Base-by-base conservation (phyloP, 2,888 invertebrate species). In the Piscicola geometra region DNA sequence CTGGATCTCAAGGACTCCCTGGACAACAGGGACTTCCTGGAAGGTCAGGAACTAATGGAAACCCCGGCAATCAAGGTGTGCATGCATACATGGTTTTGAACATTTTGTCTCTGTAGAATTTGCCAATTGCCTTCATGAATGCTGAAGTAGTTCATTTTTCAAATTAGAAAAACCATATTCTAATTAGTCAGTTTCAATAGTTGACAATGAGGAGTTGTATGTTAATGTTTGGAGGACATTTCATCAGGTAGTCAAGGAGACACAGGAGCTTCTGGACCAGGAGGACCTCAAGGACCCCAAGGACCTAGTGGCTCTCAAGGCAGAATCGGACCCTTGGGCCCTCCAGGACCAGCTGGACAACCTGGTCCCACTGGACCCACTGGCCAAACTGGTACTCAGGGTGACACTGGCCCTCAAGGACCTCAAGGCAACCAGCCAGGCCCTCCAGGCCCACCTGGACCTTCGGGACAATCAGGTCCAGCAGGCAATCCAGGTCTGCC, bases 1-100 rank as follows among this genome's bases (percentile, higher is more conserved):
- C 77, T 9, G 76, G 76, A 21, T 28, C 3, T 30, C 67, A 28
- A 25, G 75, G 75, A 32, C 1, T 71, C 83, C 83, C 84, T 83
- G 76, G 76, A 1, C 41, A 32, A 30, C 50, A 47, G 5, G 76
- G 76, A 25, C n/a, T 36, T 1, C 64, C 66, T 1, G 76, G 76
- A 30, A 2, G 32, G 21, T 41, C 25, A n/a, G 76, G 76, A 18
- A 1, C 66, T 35, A 41, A 35, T n/a, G 76, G 76, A 64, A 32
- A n/a, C 50, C 33, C 18, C 12, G 50, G 75, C 5, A n/a, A 28
- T 9, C 47, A 35, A 74, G 74, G 74, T 25, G 9, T 30, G 41
- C 9, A 32, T 47, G 21, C 21, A 47, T 9, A 47, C 12, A 47
- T 15, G 9, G 50, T 47, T 47, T 47, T 47, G n/a, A n/a, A n/a